Conservation (phyloP, 2,797 vertebrate species). For the Neosilurus mollespiculum region DNA sequence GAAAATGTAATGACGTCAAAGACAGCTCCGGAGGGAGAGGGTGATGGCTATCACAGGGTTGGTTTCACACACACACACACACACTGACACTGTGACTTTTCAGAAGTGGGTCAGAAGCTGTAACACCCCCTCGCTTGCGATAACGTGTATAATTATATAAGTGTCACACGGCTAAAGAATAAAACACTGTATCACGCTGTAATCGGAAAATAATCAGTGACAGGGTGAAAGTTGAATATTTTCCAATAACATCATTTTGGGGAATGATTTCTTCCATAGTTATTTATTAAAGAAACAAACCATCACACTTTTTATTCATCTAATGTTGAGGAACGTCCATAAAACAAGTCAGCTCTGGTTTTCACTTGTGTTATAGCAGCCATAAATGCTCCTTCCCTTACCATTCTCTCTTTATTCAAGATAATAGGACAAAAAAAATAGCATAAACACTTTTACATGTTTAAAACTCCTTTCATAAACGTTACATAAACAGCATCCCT, state of each 20-base stretch:
- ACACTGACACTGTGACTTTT: background rate
- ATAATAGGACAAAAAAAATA: too few species aligned
- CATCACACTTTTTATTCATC: background rate
- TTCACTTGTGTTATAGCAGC: background rate
- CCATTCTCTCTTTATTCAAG: background rate
- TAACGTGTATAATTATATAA: background rate
- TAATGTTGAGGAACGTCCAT: background rate
- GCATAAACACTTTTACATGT: too few species aligned
- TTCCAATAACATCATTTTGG: background rate
- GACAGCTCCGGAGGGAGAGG: slow-evolving; percentile 38
- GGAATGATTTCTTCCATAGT: background rate
- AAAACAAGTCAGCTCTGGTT: background rate
- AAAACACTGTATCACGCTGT: background rate
- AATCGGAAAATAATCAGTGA: background rate
- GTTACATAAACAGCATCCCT: too few species aligned
- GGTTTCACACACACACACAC: background rate
- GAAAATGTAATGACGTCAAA: slow-evolving; percentile 53
- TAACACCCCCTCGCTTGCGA: background rate
- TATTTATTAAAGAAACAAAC: background rate
- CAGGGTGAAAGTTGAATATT: background rate
- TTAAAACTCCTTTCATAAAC: too few species aligned
- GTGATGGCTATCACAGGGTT: slow-evolving; percentile 49
- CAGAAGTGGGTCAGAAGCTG: slow-evolving; percentile 9
- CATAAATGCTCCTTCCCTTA: background rate
- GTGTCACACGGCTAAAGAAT: background rate